Percentiles rank a stretch among this genome's conserved stretches.
Conservation (phyloP, 2,888 invertebrate species). For the Tolmerus cingulatus region DNA sequence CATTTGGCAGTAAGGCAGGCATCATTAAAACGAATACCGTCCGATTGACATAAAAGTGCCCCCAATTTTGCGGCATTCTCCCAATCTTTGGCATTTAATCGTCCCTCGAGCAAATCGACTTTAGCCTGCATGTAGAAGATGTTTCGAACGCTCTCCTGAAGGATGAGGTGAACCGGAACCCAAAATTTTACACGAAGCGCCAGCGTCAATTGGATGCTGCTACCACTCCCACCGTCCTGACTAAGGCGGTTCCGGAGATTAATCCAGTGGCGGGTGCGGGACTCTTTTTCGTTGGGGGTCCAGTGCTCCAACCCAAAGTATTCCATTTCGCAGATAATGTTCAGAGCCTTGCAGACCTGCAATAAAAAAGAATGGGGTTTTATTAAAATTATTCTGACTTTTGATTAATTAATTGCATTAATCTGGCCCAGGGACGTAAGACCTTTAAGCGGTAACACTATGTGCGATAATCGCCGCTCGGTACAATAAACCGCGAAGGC, state of each 20-base stretch:
- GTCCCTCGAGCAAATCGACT: constrained; percentile 77
- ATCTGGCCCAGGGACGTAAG: background rate
- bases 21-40: constrained; percentile 60
- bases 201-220: constrained; percentile 59
- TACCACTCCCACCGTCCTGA: constrained; percentile 57
- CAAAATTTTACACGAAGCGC: constrained; percentile 80
- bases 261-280: constrained; percentile 83
- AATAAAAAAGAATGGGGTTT: constrained; percentile 48
- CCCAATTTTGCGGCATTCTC: constrained; percentile 74
- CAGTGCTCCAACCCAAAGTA: constrained; percentile 83
- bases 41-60: constrained; percentile 77
- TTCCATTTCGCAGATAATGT: constrained; percentile 84
- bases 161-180: constrained; percentile 87
- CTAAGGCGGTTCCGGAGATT: constrained; percentile 76
- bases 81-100: constrained; percentile 75
- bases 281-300: constrained; percentile 64
- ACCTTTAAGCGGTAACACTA: background rate
- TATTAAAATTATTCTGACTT: background rate
- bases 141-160: constrained; percentile 83
- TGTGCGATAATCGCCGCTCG: background rate
- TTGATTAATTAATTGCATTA: background rate
- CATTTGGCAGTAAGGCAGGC: constrained; percentile 57
- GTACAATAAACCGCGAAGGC: background rate
- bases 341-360: constrained; percentile 84
- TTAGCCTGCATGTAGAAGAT: constrained; percentile 87